These are phyloP conservation scores for Epizoanthus scotinus DNA, from an alignment of 92 coral and sea anemone species.

Conservation along the genomic window DNA sequence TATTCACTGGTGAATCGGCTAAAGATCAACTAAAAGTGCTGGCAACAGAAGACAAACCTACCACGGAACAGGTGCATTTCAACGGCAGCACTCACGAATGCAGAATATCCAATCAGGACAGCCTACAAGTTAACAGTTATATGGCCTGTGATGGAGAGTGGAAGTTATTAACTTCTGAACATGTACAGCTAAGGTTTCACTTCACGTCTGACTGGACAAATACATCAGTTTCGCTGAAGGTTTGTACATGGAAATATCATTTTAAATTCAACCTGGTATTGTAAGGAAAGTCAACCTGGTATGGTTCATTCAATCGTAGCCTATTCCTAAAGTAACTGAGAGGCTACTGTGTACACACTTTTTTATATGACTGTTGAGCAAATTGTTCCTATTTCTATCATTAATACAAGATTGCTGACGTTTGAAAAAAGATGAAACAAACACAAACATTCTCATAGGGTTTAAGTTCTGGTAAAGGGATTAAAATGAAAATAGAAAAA, in stretches of 20 bases:
- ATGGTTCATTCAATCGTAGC: too few species aligned
- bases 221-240: neutral
- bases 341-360: too few species aligned
- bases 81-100: constrained; percentile 1
- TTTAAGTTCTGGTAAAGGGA: too few species aligned
- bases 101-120: neutral
- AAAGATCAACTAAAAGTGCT: constrained; percentile 10
- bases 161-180: neutral
- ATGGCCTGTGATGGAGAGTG: constrained; percentile 28
- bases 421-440: too few species aligned
- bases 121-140: neutral
- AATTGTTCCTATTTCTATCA: too few species aligned
- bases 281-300: too few species aligned
- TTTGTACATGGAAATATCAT: neutral
- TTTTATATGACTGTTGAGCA: too few species aligned
- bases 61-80: neutral
- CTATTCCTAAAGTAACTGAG: too few species aligned
- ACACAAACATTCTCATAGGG: too few species aligned
- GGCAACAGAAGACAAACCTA: neutral
- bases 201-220: constrained; percentile 4
- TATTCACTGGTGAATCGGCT: constrained; percentile 1
- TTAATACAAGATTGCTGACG: too few species aligned
- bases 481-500: too few species aligned
- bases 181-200: neutral
- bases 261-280: too few species aligned